These are phyloP conservation scores for Podarcis raffonei DNA, from an alignment of 2,113 vertebrate species.

Conservation along the genomic window DNA sequence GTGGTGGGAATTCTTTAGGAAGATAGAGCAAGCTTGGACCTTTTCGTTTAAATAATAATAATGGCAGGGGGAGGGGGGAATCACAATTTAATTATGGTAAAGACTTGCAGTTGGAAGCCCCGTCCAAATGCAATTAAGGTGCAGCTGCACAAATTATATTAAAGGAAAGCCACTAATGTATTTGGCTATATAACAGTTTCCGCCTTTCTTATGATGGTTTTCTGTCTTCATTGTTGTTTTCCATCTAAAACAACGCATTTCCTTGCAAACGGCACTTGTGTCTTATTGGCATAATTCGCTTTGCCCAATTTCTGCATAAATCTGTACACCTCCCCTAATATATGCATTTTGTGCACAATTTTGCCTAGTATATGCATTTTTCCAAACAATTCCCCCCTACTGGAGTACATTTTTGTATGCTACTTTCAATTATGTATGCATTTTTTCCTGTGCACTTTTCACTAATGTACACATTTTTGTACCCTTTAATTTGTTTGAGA, in stretches of 20 bases:
- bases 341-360: too few relatives aligned
- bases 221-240: background rate
- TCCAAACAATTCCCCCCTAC: too few relatives aligned
- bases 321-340: too few relatives aligned
- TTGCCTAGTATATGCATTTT: too few relatives aligned
- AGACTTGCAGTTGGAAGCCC: background rate
- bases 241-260: slow-evolving; percentile 41
- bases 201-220: background rate
- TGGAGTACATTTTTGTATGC: too few relatives aligned
- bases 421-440: too few relatives aligned
- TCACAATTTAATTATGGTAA: background rate
- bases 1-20: slow-evolving; percentile 58
- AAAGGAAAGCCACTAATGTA: background rate
- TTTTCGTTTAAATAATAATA: background rate
- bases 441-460: too few relatives aligned
- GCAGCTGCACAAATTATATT: background rate
- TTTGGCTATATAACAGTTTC: slow-evolving; percentile 35
- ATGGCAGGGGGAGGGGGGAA: background rate
- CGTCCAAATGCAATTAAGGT: background rate
- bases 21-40: slow-evolving; percentile 46
- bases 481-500: too few relatives aligned
- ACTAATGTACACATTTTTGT: too few relatives aligned
- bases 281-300: background rate
- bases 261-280: slow-evolving; percentile 8
- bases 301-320: too few relatives aligned